Evolutionary conservation across 2,113 vertebrate genomes (phyloP), one percentile per base, ranked within the genome.

Genomic region (Colossoma macropomum): DNA sequence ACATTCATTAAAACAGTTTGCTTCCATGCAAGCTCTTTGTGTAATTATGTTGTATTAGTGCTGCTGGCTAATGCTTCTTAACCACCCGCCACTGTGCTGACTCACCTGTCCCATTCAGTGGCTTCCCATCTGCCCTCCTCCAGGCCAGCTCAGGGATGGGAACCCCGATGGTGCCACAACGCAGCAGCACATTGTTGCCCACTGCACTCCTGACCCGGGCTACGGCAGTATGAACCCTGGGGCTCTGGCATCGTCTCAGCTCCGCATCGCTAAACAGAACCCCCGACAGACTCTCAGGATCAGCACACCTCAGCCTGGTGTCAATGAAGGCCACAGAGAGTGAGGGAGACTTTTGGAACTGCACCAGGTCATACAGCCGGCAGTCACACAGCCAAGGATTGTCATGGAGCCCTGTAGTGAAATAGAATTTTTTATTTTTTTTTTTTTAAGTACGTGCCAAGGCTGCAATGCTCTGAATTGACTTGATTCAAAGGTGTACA

Each of bases 321-420:
- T 99, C 97, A 0, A 98, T 97, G 89, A 99, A 97, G 0, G 96
- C 95, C 87, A 97, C 87, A 0, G 96, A 95, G 16, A 95, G 93
- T 50, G 93, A 93, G 21, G 96, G 96, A 66, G 93, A 95, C 83
- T 96, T 97, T 38, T 97, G 91, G 87, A 99, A 96, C 87, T 94
- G 95, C 69, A 97, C 95, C 90, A 99, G 95, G 88, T 98, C 97
- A 0, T 97, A 97, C 15, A 99, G 93, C 19, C 95, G 96, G 88
- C 98, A 99, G 92, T 99, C 97, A 80, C 98, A 99, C 30, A 93
- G 89, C 98, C 97, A 99, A 23, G 97, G 96, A 89, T 99, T 99
- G 92, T 99, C 97, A 90, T 99, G 98, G 68, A 99, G 95, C 86
- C 97, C 97, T 99, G 89, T 32, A 45, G 82, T 86, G 82, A 88